A percentile compares a stretch with the other conserved stretches of the same genome.
phyloP scores from a whole-genome alignment of 2,888 invertebrate genomes.

The Drosophila parthenogenetica region DNA sequence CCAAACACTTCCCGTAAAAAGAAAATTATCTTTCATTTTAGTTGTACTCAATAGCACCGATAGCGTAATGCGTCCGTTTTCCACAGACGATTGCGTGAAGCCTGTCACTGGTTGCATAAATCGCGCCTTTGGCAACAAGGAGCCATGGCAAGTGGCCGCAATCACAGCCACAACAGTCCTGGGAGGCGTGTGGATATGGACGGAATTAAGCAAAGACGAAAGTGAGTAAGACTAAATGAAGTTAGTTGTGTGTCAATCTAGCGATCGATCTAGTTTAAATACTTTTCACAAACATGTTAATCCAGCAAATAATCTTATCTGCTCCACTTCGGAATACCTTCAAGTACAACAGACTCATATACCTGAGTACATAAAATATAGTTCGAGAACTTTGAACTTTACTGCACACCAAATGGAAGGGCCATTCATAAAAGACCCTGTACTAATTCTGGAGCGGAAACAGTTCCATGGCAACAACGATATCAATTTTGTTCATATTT shows the following conservation, averaged over 20 bases:
- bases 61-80: constrained; percentile 73
- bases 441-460: no score
- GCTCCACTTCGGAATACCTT: neutral
- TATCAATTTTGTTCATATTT: no score
- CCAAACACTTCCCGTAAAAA: constrained; percentile 7
- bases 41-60: constrained; percentile 19
- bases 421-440: neutral
- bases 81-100: constrained; percentile 75
- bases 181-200: constrained; percentile 90
- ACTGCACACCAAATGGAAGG: neutral
- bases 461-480: no score
- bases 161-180: constrained; percentile 91
- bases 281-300: constrained; percentile 18
- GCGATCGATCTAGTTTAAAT: constrained; percentile 11
- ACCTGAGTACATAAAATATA: constrained; percentile 1
- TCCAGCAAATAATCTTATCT: constrained; percentile 49
- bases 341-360: neutral
- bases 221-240: constrained; percentile 86
- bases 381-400: constrained; percentile 45
- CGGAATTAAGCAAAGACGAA: constrained; percentile 89
- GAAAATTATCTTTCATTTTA: constrained; percentile 32
- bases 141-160: constrained; percentile 93
- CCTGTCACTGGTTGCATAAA: constrained; percentile 86
- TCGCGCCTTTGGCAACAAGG: constrained; percentile 88
- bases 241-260: neutral